Evolutionary conservation across 2,797 vertebrate species (phyloP).

Genomic region (Hyperoplus immaculatus): DNA sequence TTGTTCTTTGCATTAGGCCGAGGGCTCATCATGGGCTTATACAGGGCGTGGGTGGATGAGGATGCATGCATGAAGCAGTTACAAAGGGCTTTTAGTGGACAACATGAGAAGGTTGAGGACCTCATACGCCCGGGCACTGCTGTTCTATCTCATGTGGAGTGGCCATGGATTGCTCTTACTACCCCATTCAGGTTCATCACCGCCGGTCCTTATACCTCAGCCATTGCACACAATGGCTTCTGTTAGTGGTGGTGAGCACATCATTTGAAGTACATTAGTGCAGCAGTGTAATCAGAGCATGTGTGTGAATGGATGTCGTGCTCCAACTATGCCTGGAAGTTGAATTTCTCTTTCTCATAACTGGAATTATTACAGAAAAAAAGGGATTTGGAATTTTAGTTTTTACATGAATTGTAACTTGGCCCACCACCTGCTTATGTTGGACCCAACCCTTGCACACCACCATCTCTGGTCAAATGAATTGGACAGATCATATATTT

Average conservation of each 20-base stretch:
- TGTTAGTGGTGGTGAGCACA: slow-evolving; percentile 31
- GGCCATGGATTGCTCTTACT: slow-evolving; percentile 70
- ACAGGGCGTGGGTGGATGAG: slow-evolving; percentile 69
- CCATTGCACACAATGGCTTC: slow-evolving; percentile 57
- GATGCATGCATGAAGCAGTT: slow-evolving; percentile 57
- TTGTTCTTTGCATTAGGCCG: slow-evolving; percentile 75
- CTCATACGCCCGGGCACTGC: slow-evolving; percentile 69
- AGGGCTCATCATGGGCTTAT: slow-evolving; percentile 65
- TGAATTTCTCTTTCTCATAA: slow-evolving; percentile 64
- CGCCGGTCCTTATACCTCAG: slow-evolving; percentile 30
- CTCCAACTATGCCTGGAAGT: slow-evolving; percentile 46
- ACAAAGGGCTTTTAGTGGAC: slow-evolving; percentile 69
- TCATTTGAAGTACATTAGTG: slow-evolving; percentile 51
- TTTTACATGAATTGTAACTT: slow-evolving; percentile 54
- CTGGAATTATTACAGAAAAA: slow-evolving; percentile 61
- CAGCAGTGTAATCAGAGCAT: slow-evolving; percentile 17
- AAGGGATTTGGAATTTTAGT: slow-evolving; percentile 66
- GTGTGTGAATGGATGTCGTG: slow-evolving; percentile 41
- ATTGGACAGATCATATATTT: slow-evolving; percentile 5
- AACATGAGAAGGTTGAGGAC: slow-evolving; percentile 71
- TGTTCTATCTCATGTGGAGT: slow-evolving; percentile 65
- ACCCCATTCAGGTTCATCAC: slow-evolving; percentile 59
- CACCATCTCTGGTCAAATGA: slow-evolving; percentile 20
- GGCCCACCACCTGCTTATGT: slow-evolving; percentile 4
- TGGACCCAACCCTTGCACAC: neutral